Evolutionary conservation across 2,888 invertebrate species (phyloP), one percentile per base, ranked within the genome.

Genomic region (Mythimna ferrago): DNA sequence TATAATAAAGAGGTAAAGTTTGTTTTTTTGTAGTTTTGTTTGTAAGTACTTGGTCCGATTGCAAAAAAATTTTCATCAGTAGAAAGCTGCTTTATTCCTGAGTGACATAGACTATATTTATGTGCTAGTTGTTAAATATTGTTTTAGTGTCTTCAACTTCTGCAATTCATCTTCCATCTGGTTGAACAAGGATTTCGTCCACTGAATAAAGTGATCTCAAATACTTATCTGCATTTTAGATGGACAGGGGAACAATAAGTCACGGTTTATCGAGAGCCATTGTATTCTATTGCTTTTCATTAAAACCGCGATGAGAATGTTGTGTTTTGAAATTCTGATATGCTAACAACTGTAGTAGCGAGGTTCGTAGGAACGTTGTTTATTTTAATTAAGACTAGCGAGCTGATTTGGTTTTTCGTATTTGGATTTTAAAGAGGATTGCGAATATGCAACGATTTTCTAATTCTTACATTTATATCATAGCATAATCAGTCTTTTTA

Each of bases 121-220:
- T 2, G 26, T 26, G 26, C 26, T 2, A 26, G 26, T 26, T 26
- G 26, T 26, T 26, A 11, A 44, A 44, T 14, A 14, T 14, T 44
- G 44, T 44, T 14, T 44, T 14, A 14, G 14, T 44, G 7, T 51
- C 51, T 51, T 51, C 19, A 35, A 44, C 63, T 70, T 70, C 80
- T 70, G 51, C 5, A 5, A 14, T 41, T 60, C 3, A 32, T 16
- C 48, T 74, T 5, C 6, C 3, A n/a, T 10, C 2, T 38, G 66
- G 21, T 16, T 16, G 44, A 56, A 41, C 32, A 51, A 14, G 26
- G 41, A 19, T 60, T 71, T 71, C 41, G 53, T 78, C 57, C 73
- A 73, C 71, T 57, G 73, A 78, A 74, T 69, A 75, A 83, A 79
- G 76, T 48, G 60, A 63, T 65, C n/a, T 53, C 41, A 32, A 67